These are phyloP conservation scores for Nemoura dubitans DNA, from an alignment of 2,888 invertebrate genomes.

Conservation along the genomic window DNA sequence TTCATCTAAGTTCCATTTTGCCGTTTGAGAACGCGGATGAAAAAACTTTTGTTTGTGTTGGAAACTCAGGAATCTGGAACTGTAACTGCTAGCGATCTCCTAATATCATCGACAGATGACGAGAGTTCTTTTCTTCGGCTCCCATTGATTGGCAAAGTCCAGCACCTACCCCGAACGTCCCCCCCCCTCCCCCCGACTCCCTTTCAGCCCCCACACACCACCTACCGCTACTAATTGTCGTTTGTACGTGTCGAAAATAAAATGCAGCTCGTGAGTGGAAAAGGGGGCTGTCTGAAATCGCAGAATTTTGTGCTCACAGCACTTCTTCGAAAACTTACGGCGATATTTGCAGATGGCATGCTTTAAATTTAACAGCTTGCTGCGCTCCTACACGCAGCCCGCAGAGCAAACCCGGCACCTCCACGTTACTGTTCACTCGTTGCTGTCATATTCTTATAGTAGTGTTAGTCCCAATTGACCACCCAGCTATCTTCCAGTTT, in stretches of 20 bases:
- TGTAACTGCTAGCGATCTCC: not conserved
- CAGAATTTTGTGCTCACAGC: too few species aligned
- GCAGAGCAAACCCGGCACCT: too few species aligned
- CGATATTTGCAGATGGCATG: too few species aligned
- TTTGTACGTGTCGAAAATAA: not conserved
- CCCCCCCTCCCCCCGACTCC: not conserved
- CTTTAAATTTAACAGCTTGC: too few species aligned
- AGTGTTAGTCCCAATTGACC: too few species aligned
- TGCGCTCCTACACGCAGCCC: too few species aligned
- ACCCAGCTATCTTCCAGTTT: too few species aligned
- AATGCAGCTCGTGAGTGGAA: not conserved
- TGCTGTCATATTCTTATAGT: too few species aligned
- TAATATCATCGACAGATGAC: not conserved
- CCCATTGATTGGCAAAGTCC: not conserved
- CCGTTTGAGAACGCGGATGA: not conserved
- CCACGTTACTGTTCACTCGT: too few species aligned
- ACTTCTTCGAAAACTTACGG: too few species aligned
- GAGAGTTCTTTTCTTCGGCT: not conserved
- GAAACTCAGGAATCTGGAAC: not conserved
- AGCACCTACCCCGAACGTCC: too few species aligned
- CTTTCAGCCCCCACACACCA: not conserved
- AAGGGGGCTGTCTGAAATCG: too few species aligned
- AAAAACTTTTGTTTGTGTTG: not conserved
- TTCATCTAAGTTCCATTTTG: not conserved
- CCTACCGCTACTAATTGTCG: not conserved